Evolutionary conservation across 2,113 vertebrate species (phyloP), one percentile per base, ranked within the genome.

Genomic region (Ochotona curzoniae): DNA sequence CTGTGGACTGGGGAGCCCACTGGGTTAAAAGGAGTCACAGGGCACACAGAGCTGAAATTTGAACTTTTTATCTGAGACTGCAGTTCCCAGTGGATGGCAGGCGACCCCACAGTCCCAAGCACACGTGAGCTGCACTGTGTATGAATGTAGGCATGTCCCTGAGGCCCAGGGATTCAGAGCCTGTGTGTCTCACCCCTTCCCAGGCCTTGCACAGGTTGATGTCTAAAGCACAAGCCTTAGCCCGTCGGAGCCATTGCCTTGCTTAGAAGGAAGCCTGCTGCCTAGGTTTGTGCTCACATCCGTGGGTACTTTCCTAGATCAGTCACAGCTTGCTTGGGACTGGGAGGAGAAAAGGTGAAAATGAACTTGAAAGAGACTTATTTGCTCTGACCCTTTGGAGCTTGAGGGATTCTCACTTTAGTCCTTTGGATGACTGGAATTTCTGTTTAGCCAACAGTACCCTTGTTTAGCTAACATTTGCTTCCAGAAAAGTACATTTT

Each of bases 401-500:
- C 14, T 49, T 79, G 35, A 10, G n/a, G 35, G 57, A 38, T 92
- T 71, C 10, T 44, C n/a, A 54, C 10, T 80, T 21, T 23, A 28
- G 25, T 66, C 32, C 75, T 67, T 66, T 61, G 28, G 30, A 14
- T 75, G 47, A 54, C 9, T 61, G 25, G 44, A 86, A 23, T 25
- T 61, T 70, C 75, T 90, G 32, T 87, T 93, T 90, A 70, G 21
- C 66, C 32, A 89, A 74, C 49, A 54, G 30, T 70, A 20, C 70
- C 30, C 64, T 75, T 78, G 63, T 92, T 92, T 87, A 73, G 67
- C 57, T 38, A 94, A 87, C 35, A 81, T 73, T 87, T 93, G 28
- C 49, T 89, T 87, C 69, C 32, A 71, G 74, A 73, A 93, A 94
- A 91, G 57, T 63, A 11, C 54, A 30, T 87, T 92, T 86, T 94